Evolutionary conservation across 2,888 invertebrate species (phyloP), one percentile per base, ranked within the genome.

Genomic region (Deladenus siricidicola): DNA sequence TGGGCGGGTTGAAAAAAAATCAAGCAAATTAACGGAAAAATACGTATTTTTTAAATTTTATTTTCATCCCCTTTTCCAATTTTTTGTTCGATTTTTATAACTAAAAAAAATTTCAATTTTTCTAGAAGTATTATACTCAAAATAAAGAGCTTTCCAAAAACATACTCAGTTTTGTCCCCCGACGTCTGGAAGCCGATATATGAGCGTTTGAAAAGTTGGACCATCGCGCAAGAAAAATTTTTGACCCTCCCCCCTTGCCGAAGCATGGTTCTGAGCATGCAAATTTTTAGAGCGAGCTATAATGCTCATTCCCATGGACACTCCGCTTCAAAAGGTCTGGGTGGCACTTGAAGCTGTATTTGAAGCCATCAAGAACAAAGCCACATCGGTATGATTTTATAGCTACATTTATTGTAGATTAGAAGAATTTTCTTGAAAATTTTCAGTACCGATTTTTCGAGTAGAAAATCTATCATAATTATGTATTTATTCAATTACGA

Each of bases 251-350:
- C 24, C 48, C 48, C n/a, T 23, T 50, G 26, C 14, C 21, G 26
- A 10, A 50, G 29, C 30, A 10, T 4, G 4, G 1, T 19, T 50
- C 50, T 29, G 19, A 23, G 3, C 24, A 57, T 23, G 34, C 47
- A 19, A 34, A 56, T 34, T 62, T 65, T 53, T 43, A 60, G 70
- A 73, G 3, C 50, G 62, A 85, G 87, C 87, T 0, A 80, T 91
- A 56, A 84, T 87, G 67, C 85, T 89, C 66, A 81, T 96, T 58
- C 91, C 94, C 0, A 86, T 89, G 72, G 84, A 85, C 23, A 87
- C 92, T 61, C 86, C 87, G 0, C 83, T 94, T 10, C 81, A 84
- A 42, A 84, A 88, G 55, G 84, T 96, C 1, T 78, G 80, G 55
- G 70, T 72, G 17, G 83, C 82, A 62, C 70, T 83, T 61, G 86